Conservation (phyloP, 2,888 invertebrate genomes). For the Hirudinaria manillensis region DNA sequence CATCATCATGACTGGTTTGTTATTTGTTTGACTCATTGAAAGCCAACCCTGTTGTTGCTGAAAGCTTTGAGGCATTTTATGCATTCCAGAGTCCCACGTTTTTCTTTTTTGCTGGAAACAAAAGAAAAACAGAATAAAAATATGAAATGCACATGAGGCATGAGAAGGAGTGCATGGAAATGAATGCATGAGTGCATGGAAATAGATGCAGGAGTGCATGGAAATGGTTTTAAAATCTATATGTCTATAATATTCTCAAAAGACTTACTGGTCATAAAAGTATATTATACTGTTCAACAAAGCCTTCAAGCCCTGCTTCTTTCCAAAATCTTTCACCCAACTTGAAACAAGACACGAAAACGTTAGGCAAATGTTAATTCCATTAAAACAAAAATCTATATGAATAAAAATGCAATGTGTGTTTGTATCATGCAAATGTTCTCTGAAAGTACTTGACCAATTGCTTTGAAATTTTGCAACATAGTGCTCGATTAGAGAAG, state of each 20-base stretch:
- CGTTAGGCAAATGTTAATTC: neutral
- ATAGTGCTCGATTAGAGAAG: too few species aligned
- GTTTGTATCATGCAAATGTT: too few species aligned
- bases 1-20: neutral
- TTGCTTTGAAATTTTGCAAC: too few species aligned
- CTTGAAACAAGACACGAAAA: slow-evolving; percentile 51
- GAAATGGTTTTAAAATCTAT: neutral
- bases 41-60: slow-evolving; percentile 48
- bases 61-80: slow-evolving; percentile 84
- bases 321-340: slow-evolving; percentile 90
- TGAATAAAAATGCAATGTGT: too few species aligned
- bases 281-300: neutral
- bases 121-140: neutral
- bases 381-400: neutral
- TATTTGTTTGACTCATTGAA: slow-evolving; percentile 8
- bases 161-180: neutral
- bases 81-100: slow-evolving; percentile 62
- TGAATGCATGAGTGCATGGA: neutral
- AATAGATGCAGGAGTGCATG: neutral
- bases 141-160: too few species aligned
- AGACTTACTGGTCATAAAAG: slow-evolving; percentile 9
- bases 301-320: slow-evolving; percentile 23
- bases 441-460: too few species aligned
- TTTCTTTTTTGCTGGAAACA: slow-evolving; percentile 40
- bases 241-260: neutral